phyloP scores from a whole-genome alignment of 2,113 vertebrate species.

The Scomber scombrus region DNA sequence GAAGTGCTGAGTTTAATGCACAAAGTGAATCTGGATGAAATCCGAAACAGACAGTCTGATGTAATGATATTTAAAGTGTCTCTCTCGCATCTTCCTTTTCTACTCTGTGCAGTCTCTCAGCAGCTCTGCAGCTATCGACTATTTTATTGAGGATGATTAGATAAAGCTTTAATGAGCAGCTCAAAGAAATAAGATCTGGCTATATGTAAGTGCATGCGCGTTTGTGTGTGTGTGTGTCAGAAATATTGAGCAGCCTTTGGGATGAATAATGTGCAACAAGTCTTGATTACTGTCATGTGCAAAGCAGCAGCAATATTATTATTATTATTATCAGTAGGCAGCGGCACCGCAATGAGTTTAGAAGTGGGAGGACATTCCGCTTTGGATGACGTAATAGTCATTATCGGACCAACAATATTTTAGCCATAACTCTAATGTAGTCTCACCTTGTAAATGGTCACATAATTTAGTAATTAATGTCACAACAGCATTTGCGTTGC shows the following conservation, averaged over 20 bases:
- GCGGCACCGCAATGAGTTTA: no score
- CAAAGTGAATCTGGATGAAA: background rate
- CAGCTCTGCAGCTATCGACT: slow-evolving; percentile 16
- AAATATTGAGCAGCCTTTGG: background rate
- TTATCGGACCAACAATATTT: no score
- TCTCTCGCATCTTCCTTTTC: background rate
- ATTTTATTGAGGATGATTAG: slow-evolving; percentile 13
- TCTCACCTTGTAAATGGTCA: no score
- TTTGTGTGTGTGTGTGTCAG: background rate
- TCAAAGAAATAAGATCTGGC: background rate
- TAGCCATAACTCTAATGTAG: no score
- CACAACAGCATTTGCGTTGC: no score
- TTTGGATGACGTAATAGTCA: no score
- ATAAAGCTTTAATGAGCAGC: slow-evolving; percentile 33
- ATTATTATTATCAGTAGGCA: no score
- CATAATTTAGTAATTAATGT: no score
- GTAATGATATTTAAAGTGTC: background rate
- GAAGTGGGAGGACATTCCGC: no score
- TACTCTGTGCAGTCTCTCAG: background rate
- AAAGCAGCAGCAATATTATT: no score
- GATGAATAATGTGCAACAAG: no score
- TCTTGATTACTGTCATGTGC: no score
- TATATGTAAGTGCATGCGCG: background rate
- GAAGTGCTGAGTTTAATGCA: background rate
- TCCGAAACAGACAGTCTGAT: background rate